Base-by-base conservation (phyloP, 2,888 invertebrate genomes). In the Rambutsinella grinnellia region DNA sequence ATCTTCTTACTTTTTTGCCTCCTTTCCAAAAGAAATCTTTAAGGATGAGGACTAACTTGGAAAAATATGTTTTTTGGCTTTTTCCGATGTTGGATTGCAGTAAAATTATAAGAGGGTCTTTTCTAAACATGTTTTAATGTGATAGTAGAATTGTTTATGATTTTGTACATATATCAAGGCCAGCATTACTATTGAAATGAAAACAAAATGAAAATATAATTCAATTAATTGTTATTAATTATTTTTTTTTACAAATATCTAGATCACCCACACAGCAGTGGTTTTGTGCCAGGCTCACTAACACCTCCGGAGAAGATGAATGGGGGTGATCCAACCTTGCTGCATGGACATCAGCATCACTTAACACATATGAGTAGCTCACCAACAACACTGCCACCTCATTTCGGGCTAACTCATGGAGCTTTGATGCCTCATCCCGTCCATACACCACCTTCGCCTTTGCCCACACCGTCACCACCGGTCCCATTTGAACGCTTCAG, bases 401-500 rank as follows among this genome's bases (percentile, higher is more conserved):
- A 93, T 89, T 93, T 92, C 88, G 93, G 93, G 85, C 88, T 92
- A 88, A 76, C 82, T 56, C 81, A 81, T 75, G 80, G 79, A 78
- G 79, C 76, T 56, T 91, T 92, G 82, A 90, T 91, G 82, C 83
- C 83, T 69, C 91, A 92, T 84, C 89, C 90, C 82, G 91, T 94
- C 87, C 94, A 93, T 87, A 93, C 94, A 78, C 94, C 95, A 81
- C 93, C 93, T 70, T 92, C 92, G 84, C 93, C 93, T 21, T 85
- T 88, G 51, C 88, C 88, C 26, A 88, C 88, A 36, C 88, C 89
- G 26, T 88, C 88, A 53, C 87, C 87, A 53, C 87, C 87, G 27
- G 86, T 86, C 57, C 85, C 86, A 70, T 83, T 86, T 65, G 86
- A 86, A 62, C 79, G 86, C 79, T 85, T 84, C 77, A 84, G 86